Conservation (phyloP, 2,797 vertebrate genomes). For the Dermochelys coriacea region DNA sequence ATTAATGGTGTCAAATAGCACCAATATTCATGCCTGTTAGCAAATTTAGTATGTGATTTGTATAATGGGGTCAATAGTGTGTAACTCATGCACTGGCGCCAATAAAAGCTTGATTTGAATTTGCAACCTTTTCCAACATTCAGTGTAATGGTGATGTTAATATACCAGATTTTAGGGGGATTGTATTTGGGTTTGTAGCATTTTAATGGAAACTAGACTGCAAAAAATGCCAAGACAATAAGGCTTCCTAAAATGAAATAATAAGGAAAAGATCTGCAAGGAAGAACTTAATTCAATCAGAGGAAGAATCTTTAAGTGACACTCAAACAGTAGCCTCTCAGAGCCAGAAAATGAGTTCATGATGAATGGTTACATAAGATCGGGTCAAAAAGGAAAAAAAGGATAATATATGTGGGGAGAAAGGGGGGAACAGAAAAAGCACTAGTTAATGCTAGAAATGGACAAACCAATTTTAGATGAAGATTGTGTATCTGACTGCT, state of each 20-base stretch:
- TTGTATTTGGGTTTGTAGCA: background rate
- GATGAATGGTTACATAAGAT: background rate
- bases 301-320: background rate
- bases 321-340: background rate
- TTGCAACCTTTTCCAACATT: background rate
- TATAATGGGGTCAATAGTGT: background rate
- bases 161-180: background rate
- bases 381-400: background rate
- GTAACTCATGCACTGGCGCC: background rate
- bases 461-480: background rate
- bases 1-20: background rate
- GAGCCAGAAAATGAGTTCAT: background rate
- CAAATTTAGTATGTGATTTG: background rate
- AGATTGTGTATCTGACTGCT: background rate
- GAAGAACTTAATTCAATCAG: slow-evolving; percentile 23
- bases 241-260: slow-evolving; percentile 28
- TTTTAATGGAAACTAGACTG: background rate
- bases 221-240: slow-evolving; percentile 16
- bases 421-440: background rate
- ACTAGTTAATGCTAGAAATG: background rate
- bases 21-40: background rate
- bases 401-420: background rate
- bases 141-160: slow-evolving; percentile 25
- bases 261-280: slow-evolving; percentile 22
- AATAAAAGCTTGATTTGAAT: slow-evolving; percentile 24